phyloP scores from a whole-genome alignment of 2,888 invertebrate genomes.

The Hirtodrosophila cameraria region DNA sequence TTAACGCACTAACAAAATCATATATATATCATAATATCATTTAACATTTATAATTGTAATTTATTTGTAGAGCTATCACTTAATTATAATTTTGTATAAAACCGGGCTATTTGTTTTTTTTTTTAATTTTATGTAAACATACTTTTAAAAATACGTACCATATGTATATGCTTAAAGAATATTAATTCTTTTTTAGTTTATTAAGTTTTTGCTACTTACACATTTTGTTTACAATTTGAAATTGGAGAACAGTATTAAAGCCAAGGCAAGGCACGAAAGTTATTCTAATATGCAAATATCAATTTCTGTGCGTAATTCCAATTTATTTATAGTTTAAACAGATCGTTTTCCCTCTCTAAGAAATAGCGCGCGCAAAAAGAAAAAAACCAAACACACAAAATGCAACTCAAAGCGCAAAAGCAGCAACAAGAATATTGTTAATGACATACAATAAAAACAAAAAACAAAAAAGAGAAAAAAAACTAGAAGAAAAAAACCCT shows the following conservation, averaged over 20 bases:
- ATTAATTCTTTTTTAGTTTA: conserved; percentile 47
- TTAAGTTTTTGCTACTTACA: conserved; percentile 66
- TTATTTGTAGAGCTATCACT: conserved; percentile 35
- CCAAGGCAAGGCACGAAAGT: conserved; percentile 60
- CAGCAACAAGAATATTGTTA: conserved; percentile 31
- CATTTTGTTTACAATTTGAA: conserved; percentile 67
- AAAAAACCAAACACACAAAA: conserved; percentile 17
- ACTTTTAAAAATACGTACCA: conserved; percentile 21
- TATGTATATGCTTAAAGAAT: conserved; percentile 36
- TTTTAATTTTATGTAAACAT: conserved; percentile 15
- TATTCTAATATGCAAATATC: conserved; percentile 54
- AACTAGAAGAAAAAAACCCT: conserved; percentile 15
- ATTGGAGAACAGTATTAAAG: conserved; percentile 77
- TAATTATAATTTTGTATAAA: conserved; percentile 69
- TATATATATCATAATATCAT: conserved; percentile 41
- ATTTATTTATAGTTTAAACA: conserved; percentile 57
- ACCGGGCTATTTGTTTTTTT: conserved; percentile 46
- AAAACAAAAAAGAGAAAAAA: conserved; percentile 22
- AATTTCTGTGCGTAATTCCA: conserved; percentile 66
- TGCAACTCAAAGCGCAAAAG: conserved; percentile 47
- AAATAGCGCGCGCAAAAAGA: conserved; percentile 29
- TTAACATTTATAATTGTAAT: conserved; percentile 51
- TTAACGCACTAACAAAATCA: conserved; percentile 29
- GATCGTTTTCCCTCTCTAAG: conserved; percentile 19
- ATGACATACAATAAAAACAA: conserved; percentile 43